Conservation (phyloP, 2,888 invertebrate species). For the Nephrotoma flavescens region DNA sequence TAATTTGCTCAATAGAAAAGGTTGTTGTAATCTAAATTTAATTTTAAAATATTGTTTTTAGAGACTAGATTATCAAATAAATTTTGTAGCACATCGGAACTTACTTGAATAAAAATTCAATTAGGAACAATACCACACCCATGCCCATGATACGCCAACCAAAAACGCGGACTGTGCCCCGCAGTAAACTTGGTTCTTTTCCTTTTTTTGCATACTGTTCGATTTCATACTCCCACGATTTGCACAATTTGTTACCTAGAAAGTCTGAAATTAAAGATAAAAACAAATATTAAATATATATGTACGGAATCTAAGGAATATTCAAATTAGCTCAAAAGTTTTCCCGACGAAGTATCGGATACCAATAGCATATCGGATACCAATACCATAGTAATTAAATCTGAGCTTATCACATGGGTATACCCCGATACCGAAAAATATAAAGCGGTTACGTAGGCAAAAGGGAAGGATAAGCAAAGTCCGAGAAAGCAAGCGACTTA, state of each 20-base stretch:
- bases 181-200: constrained; percentile 37
- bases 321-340: no score
- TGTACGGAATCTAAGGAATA: no score
- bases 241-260: constrained; percentile 43
- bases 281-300: constrained; percentile 7
- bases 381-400: no score
- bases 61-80: not conserved
- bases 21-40: constrained; percentile 9
- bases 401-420: no score
- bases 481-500: no score
- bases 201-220: constrained; percentile 23
- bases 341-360: no score
- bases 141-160: constrained; percentile 40
- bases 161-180: constrained; percentile 43
- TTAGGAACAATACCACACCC: constrained; percentile 40
- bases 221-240: constrained; percentile 43
- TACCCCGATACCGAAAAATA: no score
- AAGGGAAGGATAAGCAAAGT: no score
- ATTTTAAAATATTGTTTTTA: not conserved
- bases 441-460: no score
- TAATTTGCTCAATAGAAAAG: constrained; percentile 7
- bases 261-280: constrained; percentile 16
- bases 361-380: no score
- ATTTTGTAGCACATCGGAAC: constrained; percentile 7
- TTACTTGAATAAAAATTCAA: constrained; percentile 44